phyloP scores from a whole-genome alignment of 2,888 invertebrate species.

The Ommatoiulus sabulosus region DNA sequence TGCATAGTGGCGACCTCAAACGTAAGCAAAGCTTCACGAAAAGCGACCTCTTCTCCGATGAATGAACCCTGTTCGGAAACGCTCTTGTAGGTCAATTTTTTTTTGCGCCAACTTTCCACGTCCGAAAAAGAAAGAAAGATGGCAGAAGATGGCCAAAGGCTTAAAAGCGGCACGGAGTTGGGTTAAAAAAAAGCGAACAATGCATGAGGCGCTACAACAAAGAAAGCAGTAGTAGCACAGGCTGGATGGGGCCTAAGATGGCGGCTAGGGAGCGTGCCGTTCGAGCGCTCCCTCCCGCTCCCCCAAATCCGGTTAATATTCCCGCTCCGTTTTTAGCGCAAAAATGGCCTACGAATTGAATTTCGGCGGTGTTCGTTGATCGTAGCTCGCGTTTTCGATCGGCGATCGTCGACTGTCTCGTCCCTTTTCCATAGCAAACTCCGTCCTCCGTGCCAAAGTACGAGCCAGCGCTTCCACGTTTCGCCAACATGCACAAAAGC shows the following conservation, averaged over 20 bases:
- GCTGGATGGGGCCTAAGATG: slow-evolving; percentile 53
- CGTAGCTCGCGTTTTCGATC: neutral
- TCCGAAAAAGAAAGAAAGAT: neutral
- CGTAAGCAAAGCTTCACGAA: neutral
- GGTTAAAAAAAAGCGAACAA: neutral
- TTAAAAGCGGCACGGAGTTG: neutral
- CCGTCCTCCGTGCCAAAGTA: neutral
- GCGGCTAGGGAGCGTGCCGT: slow-evolving; percentile 47
- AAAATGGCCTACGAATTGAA: neutral
- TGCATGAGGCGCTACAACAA: neutral
- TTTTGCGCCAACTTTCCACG: slow-evolving; percentile 15
- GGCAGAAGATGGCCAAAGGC: neutral
- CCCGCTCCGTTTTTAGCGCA: neutral
- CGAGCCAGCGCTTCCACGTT: slow-evolving; percentile 48
- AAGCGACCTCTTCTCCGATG: slow-evolving; percentile 47
- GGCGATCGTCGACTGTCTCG: neutral
- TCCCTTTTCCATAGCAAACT: neutral
- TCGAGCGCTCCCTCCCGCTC: slow-evolving; percentile 45
- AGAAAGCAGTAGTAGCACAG: neutral
- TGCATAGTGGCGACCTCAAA: neutral
- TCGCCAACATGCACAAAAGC: slow-evolving; percentile 50
- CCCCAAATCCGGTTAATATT: neutral
- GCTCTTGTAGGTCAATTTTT: neutral
- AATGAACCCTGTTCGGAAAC: slow-evolving; percentile 41
- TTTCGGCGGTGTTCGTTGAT: neutral